Evolutionary conservation across 92 coral and sea anemone species (phyloP), one percentile per base, ranked within the genome.

Genomic region (Micromussa lordhowensis): DNA sequence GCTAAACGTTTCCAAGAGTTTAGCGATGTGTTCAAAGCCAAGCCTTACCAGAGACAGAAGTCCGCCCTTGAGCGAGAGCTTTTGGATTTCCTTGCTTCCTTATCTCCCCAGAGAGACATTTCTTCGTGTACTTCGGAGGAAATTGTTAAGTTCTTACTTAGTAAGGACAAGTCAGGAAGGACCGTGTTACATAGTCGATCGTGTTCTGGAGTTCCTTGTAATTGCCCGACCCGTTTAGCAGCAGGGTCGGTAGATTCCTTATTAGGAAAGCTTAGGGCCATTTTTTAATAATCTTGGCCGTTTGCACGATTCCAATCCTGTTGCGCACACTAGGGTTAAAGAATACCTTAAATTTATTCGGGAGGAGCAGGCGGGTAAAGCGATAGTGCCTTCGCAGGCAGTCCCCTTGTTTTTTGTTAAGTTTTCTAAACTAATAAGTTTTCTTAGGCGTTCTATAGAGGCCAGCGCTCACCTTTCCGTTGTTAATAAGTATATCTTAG

Each of bases 11-110:
- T 54, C 58, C 58, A 54, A 54, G 58, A 54, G 58, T 54, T 54
- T 54, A 12, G 2, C 1, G 58, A 4, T 54, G 58, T 54, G 58
- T 54, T 54, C 58, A 54, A 54, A 84, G 36, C 49, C 58, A 88
- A 89, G 51, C 92, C 92, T 29, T 89, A 88, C 71, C 88, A 88
- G 77, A 80, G 87, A 19, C 94, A 92, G 81, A 92, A 81, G 78
- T 75, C 90, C 81, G 58, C 86, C 53, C 69, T 92, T 53, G 94
- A 92, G 80, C 86, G 22, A 36, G 66, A 85, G 55, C 69, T 87
- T 36, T 49, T 58, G 71, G 68, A 68, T 24, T 86, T 90, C 72
- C 69, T 90, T 13, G 83, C 77, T 24, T 24, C 89, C 24, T 36
- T 76, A 15, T 49, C 85, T 51, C 88, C 82, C 44, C 79, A 51